Evolutionary conservation across 2,113 vertebrate species (phyloP), one percentile per base, ranked within the genome.

Genomic region (Ictidomys tridecemlineatus): DNA sequence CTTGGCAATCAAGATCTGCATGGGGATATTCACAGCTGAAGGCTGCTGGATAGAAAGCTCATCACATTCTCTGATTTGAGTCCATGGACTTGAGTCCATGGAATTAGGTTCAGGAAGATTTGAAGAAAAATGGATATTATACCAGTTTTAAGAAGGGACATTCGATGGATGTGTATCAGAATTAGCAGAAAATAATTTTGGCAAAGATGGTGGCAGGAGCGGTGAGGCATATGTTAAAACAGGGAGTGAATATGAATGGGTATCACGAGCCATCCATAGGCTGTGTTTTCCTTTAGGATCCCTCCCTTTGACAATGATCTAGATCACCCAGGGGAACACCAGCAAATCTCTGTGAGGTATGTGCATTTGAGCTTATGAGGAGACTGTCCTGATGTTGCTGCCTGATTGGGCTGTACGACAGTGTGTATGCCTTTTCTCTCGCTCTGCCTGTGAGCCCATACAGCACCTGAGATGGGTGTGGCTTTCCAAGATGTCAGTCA

Each of bases 11-110:
- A 78, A 51, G 94, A 93, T 88, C 39, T 4, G n/a, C 28, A 63
- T 45, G 53, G 34, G 56, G 89, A 51, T 70, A 92, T 63, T 76
- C 67, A 93, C 30, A 37, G 56, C 56, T 70, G 53, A 91, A 79
- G 70, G 51, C 16, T 94, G 56, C 22, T 76, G 39, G 12, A 70
- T 53, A 84, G 48, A 87, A 86, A 2, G 22, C n/a, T 7, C 9
- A 39, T 73, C 24, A 74, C n/a, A 94, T 89, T 28, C 26, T 94
- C 13, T 89, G 78, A 76, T 80, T 56, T 91, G 90, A 85, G 17
- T 89, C 24, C 79, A 70, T 20, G 16, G 78, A 76, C 76, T 56
- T 91, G 90, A 85, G 17, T 89, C 24, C 79, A 70, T 16, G 17
- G 8, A 24, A 72, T 79, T 76, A 79, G 42, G 82, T 91, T 28